These are phyloP conservation scores for Aythya baeri DNA, from an alignment of 2,113 vertebrate species.

Conservation along the genomic window DNA sequence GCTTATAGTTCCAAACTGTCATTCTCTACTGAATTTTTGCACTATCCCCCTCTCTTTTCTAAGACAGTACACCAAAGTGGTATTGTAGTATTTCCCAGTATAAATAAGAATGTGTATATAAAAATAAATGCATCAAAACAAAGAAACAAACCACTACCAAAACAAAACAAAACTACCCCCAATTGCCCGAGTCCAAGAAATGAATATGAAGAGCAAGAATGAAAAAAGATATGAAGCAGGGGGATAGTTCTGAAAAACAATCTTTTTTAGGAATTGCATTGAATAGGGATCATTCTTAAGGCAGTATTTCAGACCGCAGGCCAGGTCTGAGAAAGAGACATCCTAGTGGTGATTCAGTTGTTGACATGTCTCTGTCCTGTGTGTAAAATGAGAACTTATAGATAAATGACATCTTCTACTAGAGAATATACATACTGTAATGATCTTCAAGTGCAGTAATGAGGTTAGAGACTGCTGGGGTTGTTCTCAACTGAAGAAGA, in stretches of 20 bases:
- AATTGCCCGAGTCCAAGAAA: neutral
- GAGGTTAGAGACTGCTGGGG: neutral
- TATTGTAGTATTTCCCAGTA: neutral
- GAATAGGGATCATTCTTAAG: neutral
- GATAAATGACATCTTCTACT: neutral
- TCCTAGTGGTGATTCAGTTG: neutral
- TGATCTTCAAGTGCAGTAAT: neutral
- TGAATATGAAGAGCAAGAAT: neutral
- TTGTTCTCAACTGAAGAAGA: neutral
- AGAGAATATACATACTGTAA: neutral
- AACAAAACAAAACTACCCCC: neutral
- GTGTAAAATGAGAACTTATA: neutral
- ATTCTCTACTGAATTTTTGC: neutral
- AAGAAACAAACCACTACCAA: neutral
- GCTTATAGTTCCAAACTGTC: neutral
- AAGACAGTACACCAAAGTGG: neutral
- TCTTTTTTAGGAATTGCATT: neutral
- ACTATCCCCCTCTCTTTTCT: neutral
- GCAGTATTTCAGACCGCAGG: neutral
- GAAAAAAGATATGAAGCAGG: neutral
- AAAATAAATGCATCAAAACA: neutral
- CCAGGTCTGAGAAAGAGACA: neutral
- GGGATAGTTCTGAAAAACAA: neutral
- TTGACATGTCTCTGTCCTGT: neutral
- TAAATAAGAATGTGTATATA: neutral